phyloP scores from a whole-genome alignment of 2,888 invertebrate genomes.

The Drosophila kuntzei region DNA sequence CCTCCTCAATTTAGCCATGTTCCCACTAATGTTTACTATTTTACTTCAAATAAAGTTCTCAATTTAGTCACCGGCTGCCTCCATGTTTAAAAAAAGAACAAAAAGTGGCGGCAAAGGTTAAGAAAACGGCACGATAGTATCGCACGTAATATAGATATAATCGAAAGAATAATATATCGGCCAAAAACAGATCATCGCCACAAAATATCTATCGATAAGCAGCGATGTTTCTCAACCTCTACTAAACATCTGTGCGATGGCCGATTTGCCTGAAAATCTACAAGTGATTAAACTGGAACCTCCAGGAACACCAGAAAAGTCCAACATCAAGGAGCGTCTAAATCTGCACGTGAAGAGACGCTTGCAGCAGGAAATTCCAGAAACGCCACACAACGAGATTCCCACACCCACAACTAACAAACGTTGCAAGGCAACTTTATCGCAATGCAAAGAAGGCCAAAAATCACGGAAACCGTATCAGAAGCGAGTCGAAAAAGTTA shows the following conservation, averaged over 20 bases:
- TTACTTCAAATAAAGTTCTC: no score
- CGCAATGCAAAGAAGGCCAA: constrained; percentile 59
- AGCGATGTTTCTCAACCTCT: no score
- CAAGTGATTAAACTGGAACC: constrained; percentile 57
- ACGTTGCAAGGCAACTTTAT: constrained; percentile 46
- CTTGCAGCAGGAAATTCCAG: constrained; percentile 75
- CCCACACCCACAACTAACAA: constrained; percentile 31
- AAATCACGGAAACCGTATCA: constrained; percentile 78
- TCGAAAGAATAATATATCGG: no score
- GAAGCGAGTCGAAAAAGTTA: constrained; percentile 72
- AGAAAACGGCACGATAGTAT: no score
- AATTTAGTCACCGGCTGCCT: no score
- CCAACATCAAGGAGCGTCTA: constrained; percentile 83
- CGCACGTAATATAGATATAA: no score
- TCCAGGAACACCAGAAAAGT: constrained; percentile 58
- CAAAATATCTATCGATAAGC: no score
- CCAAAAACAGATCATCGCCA: no score
- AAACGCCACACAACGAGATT: constrained; percentile 33
- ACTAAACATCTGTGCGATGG: constrained; percentile 27
- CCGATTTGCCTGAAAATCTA: constrained; percentile 54
- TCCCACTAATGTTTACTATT: no score
- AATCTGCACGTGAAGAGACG: constrained; percentile 84
- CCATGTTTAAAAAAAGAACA: no score
- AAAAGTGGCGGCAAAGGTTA: no score
- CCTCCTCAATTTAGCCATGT: no score